These are phyloP conservation scores for Euglossa dilemma DNA, from an alignment of 1,140 invertebrate genomes.

Conservation along the genomic window DNA sequence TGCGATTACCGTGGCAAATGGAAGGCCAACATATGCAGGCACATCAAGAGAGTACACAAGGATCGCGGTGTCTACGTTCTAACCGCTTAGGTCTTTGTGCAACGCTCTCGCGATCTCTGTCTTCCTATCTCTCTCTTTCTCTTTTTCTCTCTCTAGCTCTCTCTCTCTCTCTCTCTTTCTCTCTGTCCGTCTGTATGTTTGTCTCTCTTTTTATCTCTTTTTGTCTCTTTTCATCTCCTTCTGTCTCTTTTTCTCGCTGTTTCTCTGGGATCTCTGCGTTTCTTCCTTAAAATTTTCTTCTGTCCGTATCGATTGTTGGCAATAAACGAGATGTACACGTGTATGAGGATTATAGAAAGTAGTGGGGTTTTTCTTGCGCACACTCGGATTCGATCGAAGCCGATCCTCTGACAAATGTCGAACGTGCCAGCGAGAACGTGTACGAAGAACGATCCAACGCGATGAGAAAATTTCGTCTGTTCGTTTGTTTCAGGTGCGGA, in stretches of 20 bases:
- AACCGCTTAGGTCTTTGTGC: not conserved
- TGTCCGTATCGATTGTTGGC: not conserved
- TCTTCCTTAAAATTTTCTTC: not conserved
- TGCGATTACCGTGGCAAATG: slow-evolving; percentile 82
- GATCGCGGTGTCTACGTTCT: slow-evolving; percentile 29
- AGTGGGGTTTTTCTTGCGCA: not conserved
- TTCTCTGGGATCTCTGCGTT: no score
- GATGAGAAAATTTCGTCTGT: slow-evolving; percentile 30
- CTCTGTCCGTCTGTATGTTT: no score
- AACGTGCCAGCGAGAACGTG: not conserved
- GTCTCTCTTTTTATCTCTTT: no score
- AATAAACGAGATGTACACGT: not conserved
- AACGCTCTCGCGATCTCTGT: no score
- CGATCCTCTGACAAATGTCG: not conserved
- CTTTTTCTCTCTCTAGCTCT: no score
- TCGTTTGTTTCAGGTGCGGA: slow-evolving; percentile 45
- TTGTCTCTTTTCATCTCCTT: no score
- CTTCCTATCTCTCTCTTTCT: no score
- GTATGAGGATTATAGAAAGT: not conserved
- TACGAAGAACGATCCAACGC: not conserved
- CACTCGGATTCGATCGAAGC: not conserved
- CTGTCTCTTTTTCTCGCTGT: no score
- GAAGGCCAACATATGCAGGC: slow-evolving; percentile 68
- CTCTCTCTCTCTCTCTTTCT: no score
- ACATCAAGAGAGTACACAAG: slow-evolving; percentile 65